A percentile compares a stretch with the other conserved stretches of the same genome.
Conservation (phyloP, 2,888 invertebrate species). For the Gortyna flavago region DNA sequence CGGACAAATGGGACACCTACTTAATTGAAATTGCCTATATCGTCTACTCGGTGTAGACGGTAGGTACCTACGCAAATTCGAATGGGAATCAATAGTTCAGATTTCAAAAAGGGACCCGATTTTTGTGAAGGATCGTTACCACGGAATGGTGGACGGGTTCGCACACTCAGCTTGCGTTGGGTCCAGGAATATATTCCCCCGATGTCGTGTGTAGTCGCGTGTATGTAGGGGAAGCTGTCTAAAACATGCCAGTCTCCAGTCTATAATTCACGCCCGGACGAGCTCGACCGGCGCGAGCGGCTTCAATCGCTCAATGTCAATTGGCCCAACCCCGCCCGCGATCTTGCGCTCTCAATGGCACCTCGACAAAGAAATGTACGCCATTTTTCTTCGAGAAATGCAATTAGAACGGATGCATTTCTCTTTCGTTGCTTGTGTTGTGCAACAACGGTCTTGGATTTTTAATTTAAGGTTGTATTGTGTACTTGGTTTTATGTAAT, state of each 20-base stretch:
- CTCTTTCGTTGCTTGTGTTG: constrained; percentile 78
- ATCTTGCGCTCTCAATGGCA: constrained; percentile 79
- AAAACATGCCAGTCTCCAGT: constrained; percentile 76
- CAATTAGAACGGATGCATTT: constrained; percentile 84
- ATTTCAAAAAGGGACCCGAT: constrained; percentile 26
- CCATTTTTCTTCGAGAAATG: constrained; percentile 85
- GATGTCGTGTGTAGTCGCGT: constrained; percentile 66
- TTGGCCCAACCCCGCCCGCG: constrained; percentile 75
- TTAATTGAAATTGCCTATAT: constrained; percentile 78
- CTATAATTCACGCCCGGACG: constrained; percentile 79
- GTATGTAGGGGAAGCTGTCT: constrained; percentile 74
- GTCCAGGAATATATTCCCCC: constrained; percentile 62
- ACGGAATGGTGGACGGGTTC: constrained; percentile 36
- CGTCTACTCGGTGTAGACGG: constrained; percentile 30
- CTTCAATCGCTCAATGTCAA: constrained; percentile 84
- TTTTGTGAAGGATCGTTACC: constrained; percentile 39
- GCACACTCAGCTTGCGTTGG: constrained; percentile 44
- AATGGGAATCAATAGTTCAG: constrained; percentile 38
- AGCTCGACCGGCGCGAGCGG: constrained; percentile 71
- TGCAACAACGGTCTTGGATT: constrained; percentile 76
- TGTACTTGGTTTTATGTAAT: constrained; percentile 62
- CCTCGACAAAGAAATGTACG: constrained; percentile 82
- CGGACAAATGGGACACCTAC: constrained; percentile 76
- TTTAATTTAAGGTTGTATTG: constrained; percentile 72
- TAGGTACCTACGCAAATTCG: constrained; percentile 32